phyloP scores from a whole-genome alignment of 2,888 invertebrate species.

The Omphaloscelis lunosa region DNA sequence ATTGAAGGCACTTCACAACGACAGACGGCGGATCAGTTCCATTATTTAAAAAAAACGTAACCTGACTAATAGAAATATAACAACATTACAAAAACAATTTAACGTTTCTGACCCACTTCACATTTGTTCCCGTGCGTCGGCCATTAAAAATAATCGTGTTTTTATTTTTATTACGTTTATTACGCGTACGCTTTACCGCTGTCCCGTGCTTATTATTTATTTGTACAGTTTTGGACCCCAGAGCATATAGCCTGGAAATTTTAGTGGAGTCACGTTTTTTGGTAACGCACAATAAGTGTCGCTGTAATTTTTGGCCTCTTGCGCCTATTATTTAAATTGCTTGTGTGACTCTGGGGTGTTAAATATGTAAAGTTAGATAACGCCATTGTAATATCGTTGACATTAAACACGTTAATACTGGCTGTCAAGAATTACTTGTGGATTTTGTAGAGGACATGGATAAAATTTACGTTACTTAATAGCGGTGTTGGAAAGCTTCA shows the following conservation, averaged over 20 bases:
- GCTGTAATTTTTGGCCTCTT: constrained; percentile 19
- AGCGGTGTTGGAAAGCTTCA: background rate
- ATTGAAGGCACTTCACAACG: background rate
- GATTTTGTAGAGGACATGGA: too few species aligned
- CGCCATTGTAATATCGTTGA: background rate
- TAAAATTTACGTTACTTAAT: background rate
- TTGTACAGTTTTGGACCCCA: constrained; percentile 35
- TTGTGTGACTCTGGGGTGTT: background rate
- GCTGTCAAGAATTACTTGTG: background rate
- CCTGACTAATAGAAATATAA: constrained; percentile 31
- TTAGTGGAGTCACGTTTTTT: constrained; percentile 50
- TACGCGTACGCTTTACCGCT: constrained; percentile 49
- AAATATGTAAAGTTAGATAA: constrained; percentile 9
- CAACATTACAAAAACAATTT: constrained; percentile 45
- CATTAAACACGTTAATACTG: background rate
- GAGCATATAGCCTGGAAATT: constrained; percentile 44
- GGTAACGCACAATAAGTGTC: constrained; percentile 32
- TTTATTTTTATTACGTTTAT: constrained; percentile 68
- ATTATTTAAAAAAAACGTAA: background rate
- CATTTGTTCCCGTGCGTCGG: constrained; percentile 45
- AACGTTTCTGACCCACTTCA: constrained; percentile 45
- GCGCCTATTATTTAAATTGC: constrained; percentile 25
- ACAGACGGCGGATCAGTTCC: too few species aligned
- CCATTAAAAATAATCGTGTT: constrained; percentile 67
- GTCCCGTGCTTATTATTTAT: constrained; percentile 61